A percentile compares a stretch with the other conserved stretches of the same genome.
Evolutionary conservation across 2,113 vertebrate genomes (phyloP).

Genomic region (Tetraodon nigroviridis): DNA sequence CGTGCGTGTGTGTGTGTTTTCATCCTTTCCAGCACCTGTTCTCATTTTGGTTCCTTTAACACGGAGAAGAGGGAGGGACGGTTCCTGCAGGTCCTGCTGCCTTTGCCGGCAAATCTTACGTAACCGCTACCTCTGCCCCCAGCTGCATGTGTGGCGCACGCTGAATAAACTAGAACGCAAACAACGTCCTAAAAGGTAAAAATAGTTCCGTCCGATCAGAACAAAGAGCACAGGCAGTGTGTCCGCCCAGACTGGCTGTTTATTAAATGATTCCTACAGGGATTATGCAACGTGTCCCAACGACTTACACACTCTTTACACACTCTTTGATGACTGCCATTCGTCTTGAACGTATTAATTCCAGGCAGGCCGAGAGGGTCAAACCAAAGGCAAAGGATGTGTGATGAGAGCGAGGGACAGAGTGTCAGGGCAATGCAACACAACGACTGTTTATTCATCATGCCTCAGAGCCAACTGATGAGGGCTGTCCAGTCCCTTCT

Average conservation of each 20-base stretch:
- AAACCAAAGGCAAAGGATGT: conserved; percentile 38
- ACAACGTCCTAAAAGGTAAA: conserved; percentile 26
- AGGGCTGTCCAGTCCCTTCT: conserved; percentile 49
- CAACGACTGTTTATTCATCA: conserved; percentile 52
- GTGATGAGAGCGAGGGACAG: conserved; percentile 19
- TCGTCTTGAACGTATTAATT: conserved; percentile 29
- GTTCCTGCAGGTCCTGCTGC: conserved; percentile 14
- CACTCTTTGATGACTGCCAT: conserved; percentile 15
- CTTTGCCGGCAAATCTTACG: conserved; percentile 20
- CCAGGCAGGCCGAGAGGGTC: conserved; percentile 29
- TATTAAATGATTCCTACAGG: conserved; percentile 34
- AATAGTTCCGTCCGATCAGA: conserved; percentile 14
- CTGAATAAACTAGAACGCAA: conserved; percentile 16
- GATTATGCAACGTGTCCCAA: conserved; percentile 38
- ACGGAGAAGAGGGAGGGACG: not conserved
- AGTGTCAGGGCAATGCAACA: conserved; percentile 19
- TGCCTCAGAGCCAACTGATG: conserved; percentile 41
- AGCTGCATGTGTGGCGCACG: not conserved
- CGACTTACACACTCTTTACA: conserved; percentile 17
- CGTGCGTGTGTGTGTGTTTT: no score
- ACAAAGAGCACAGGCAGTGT: conserved; percentile 4
- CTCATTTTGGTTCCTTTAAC: conserved; percentile 6
- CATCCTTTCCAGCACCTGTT: not conserved
- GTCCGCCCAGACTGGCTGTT: conserved; percentile 20
- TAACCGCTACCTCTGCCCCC: conserved; percentile 29